These are phyloP conservation scores for Ceratosolen fusciceps DNA, from an alignment of 1,140 invertebrate species.

Conservation along the genomic window DNA sequence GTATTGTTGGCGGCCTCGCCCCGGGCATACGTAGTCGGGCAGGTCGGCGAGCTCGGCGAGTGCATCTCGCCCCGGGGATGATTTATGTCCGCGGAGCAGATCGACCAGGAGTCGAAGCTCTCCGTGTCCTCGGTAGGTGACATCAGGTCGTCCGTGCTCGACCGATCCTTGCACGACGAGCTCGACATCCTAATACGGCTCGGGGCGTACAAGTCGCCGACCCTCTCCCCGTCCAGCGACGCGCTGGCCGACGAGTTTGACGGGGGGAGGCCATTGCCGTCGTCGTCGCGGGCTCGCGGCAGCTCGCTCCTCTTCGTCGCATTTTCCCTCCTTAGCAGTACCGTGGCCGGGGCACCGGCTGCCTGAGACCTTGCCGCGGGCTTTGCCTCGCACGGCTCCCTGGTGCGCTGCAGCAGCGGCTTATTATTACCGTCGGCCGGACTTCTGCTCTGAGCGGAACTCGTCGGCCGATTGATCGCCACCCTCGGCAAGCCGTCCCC, in stretches of 20 bases:
- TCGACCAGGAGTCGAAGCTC: slow-evolving; percentile 79
- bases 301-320: too few species aligned
- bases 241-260: too few species aligned
- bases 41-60: slow-evolving; percentile 73
- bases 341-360: too few species aligned
- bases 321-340: too few species aligned
- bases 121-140: slow-evolving; percentile 76
- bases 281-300: too few species aligned
- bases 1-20: slow-evolving; percentile 63
- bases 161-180: slow-evolving; percentile 33
- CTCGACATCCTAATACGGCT: slow-evolving; percentile 42
- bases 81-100: slow-evolving; percentile 74
- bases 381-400: too few species aligned
- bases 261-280: too few species aligned
- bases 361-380: too few species aligned
- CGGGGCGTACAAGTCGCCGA: too few species aligned
- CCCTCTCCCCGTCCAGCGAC: too few species aligned
- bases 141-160: slow-evolving; percentile 65
- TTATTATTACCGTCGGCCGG: not conserved
- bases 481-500: slow-evolving; percentile 54
- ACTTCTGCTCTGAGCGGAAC: not conserved
- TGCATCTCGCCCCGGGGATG: slow-evolving; percentile 63
- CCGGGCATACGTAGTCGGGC: slow-evolving; percentile 57
- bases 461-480: not conserved
- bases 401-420: too few species aligned